Percentiles rank a stretch among this genome's conserved stretches.
Conservation (phyloP, 1,140 invertebrate genomes). For the Sminthurides bifidus region DNA sequence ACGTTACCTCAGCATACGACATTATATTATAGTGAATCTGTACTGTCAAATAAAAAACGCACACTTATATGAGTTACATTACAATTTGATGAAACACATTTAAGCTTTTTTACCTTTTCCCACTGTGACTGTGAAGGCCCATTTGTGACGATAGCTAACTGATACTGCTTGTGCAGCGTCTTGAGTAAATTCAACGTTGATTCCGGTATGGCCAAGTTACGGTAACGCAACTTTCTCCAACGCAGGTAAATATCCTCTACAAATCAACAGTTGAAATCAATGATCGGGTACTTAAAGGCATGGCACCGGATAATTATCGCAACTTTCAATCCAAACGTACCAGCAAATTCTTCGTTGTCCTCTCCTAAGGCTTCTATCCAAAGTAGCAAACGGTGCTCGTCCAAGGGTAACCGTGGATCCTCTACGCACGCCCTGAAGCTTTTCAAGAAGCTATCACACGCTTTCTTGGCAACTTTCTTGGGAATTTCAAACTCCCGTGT, state of each 20-base stretch:
- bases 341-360: constrained; percentile 54
- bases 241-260: constrained; percentile 53
- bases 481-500: constrained; percentile 52
- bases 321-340: too few species aligned
- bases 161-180: constrained; percentile 52
- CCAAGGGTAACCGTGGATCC: constrained; percentile 52
- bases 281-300: too few species aligned
- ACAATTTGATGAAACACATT: too few species aligned
- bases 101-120: constrained; percentile 60
- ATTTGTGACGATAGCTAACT: constrained; percentile 62
- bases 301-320: too few species aligned
- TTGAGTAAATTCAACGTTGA: constrained; percentile 53
- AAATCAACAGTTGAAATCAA: constrained; percentile 11
- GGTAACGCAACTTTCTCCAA: constrained; percentile 63
- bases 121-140: constrained; percentile 70
- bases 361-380: constrained; percentile 65
- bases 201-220: constrained; percentile 50
- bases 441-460: constrained; percentile 53
- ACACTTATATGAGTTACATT: too few species aligned
- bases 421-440: constrained; percentile 65
- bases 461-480: constrained; percentile 46
- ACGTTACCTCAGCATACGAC: too few species aligned
- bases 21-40: too few species aligned
- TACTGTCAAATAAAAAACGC: too few species aligned
- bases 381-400: constrained; percentile 58